Conservation (phyloP, 2,113 vertebrate species). For the Rissa tridactyla region DNA sequence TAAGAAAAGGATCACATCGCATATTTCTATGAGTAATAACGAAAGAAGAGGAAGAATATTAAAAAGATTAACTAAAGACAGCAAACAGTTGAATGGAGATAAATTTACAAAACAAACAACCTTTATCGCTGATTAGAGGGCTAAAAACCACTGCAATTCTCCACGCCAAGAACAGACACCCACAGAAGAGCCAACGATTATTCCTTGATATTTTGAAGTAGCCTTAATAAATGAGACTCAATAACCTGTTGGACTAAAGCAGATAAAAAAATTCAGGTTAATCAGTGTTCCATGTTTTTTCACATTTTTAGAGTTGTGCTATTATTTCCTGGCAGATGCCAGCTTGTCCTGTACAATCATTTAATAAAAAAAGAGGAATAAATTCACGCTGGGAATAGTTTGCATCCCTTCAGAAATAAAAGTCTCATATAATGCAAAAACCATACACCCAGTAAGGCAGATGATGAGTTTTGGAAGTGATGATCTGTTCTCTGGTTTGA, state of each 20-base stretch:
- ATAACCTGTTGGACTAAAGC: slow-evolving; percentile 96
- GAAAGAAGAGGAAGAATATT: slow-evolving; percentile 34
- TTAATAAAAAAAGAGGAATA: neutral
- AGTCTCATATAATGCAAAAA: neutral
- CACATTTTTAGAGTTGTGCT: neutral
- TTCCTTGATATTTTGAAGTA: slow-evolving; percentile 93
- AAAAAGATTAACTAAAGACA: slow-evolving; percentile 61
- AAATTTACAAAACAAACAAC: slow-evolving; percentile 49
- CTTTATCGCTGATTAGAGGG: neutral
- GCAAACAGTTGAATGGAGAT: slow-evolving; percentile 52
- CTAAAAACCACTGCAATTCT: neutral
- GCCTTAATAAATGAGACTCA: slow-evolving; percentile 90
- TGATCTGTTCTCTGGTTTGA: neutral
- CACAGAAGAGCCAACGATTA: slow-evolving; percentile 46
- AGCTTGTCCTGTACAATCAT: neutral
- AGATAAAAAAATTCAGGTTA: slow-evolving; percentile 16
- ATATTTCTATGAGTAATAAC: slow-evolving; percentile 33
- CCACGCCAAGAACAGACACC: neutral
- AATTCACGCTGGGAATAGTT: neutral
- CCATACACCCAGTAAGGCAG: neutral
- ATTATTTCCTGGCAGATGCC: neutral
- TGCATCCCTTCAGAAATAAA: neutral
- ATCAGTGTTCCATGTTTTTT: neutral
- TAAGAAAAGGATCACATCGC: slow-evolving; percentile 15
- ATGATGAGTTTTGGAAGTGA: neutral